phyloP scores from a whole-genome alignment of 2,113 vertebrate genomes.

The Gymnocephalus cernua region DNA sequence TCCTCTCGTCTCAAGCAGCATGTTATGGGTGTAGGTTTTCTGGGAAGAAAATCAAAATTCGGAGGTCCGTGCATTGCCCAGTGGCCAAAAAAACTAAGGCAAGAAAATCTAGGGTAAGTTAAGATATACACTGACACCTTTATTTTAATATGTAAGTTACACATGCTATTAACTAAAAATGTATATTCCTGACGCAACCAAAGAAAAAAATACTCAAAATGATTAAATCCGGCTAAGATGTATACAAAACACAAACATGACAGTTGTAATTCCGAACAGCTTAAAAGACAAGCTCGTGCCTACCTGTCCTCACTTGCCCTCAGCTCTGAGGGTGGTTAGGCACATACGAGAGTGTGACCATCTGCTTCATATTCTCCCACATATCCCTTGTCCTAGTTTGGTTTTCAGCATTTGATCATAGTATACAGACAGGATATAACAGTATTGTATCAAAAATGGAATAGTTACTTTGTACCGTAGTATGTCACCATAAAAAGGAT shows the following conservation, averaged over 20 bases:
- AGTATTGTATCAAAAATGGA: background rate
- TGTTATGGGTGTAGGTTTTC: slow-evolving; percentile 26
- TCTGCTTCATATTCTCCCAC: slow-evolving; percentile 20
- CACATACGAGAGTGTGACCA: slow-evolving; percentile 10
- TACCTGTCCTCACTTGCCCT: slow-evolving; percentile 28
- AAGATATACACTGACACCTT: background rate
- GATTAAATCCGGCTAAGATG: background rate
- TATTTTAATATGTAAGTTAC: background rate
- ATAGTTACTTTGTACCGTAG: too few species aligned
- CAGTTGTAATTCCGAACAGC: background rate
- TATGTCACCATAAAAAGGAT: background rate
- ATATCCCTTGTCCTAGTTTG: background rate
- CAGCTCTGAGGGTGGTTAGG: slow-evolving; percentile 2
- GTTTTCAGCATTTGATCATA: background rate
- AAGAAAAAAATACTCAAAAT: background rate
- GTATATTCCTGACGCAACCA: background rate
- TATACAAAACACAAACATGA: background rate
- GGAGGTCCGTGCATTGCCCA: slow-evolving; percentile 11
- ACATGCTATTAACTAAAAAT: background rate
- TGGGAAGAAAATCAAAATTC: slow-evolving; percentile 12
- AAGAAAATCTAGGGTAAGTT: background rate
- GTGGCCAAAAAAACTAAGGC: slow-evolving; percentile 3
- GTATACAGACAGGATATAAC: background rate
- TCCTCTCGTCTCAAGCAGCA: slow-evolving; percentile 46
- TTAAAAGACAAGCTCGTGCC: slow-evolving; percentile 13